These are phyloP conservation scores for Leptinotarsa tumamoca DNA, from an alignment of 2,888 invertebrate species.

Conservation along the genomic window DNA sequence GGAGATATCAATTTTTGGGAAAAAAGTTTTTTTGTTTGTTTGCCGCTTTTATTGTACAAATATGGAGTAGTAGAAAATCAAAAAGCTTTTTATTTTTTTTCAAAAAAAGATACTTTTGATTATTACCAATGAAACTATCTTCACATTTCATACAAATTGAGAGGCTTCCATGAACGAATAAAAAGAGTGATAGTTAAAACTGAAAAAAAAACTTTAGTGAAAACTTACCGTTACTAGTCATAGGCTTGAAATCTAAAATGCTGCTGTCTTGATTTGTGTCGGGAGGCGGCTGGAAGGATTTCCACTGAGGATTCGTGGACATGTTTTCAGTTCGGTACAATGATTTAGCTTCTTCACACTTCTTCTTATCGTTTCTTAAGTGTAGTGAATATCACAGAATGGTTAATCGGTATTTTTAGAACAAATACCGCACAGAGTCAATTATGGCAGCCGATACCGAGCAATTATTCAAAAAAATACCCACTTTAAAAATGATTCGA, in stretches of 20 bases:
- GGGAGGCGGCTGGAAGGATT: constrained; percentile 92
- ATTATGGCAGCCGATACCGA: constrained; percentile 59
- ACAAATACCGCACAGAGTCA: constrained; percentile 60
- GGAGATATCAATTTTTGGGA: too few relatives aligned
- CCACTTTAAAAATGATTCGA: constrained; percentile 52
- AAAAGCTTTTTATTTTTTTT: too few relatives aligned
- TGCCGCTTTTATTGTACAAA: too few relatives aligned
- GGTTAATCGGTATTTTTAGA: constrained; percentile 65
- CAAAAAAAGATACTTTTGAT: too few relatives aligned
- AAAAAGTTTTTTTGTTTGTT: too few relatives aligned
- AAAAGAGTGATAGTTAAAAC: too few relatives aligned
- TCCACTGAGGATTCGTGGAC: constrained; percentile 90
- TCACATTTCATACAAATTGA: too few relatives aligned
- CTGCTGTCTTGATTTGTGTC: constrained; percentile 81
- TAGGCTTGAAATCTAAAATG: constrained; percentile 84
- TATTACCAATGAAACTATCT: too few relatives aligned
- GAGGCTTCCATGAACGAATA: too few relatives aligned
- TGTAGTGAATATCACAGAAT: constrained; percentile 74
- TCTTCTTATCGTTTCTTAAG: constrained; percentile 65
- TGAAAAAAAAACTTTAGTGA: background rate
- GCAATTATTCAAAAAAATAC: constrained; percentile 48
- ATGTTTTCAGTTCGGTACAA: constrained; percentile 65
- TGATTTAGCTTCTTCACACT: constrained; percentile 58
- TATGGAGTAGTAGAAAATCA: too few relatives aligned
- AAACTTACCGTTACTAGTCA: constrained; percentile 69